Percentiles rank a stretch among this genome's conserved stretches.
phyloP scores from a whole-genome alignment of 2,888 invertebrate species.

The Callinectes sapidus region DNA sequence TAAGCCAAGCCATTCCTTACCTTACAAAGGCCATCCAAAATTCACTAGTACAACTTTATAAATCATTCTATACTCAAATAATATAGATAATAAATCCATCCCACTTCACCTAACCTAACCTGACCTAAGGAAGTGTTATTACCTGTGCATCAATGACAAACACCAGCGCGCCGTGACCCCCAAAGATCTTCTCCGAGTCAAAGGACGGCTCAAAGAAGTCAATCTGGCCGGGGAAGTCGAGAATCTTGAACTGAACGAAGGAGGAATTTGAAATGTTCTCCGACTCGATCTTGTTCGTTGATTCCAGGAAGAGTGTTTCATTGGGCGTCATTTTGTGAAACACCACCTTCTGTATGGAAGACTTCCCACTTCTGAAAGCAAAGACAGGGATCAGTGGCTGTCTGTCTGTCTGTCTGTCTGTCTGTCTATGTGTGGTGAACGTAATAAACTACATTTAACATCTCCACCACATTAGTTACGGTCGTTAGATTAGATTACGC shows the following conservation, averaged over 20 bases:
- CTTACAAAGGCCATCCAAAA: no score
- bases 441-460: no score
- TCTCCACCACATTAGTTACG: no score
- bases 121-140: background rate
- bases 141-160: conserved; percentile 97
- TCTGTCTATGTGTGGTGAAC: no score
- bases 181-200: conserved; percentile 97
- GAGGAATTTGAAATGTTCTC: conserved; percentile 98
- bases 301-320: conserved; percentile 98
- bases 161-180: conserved; percentile 96
- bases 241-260: conserved; percentile 99
- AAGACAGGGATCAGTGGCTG: conserved; percentile 73
- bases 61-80: no score
- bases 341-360: conserved; percentile 99
- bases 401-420: background rate
- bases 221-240: conserved; percentile 99
- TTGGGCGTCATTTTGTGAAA: conserved; percentile 99
- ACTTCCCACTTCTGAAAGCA: conserved; percentile 97
- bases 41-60: no score
- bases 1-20: no score
- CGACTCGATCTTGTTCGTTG: conserved; percentile 98
- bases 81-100: no score
- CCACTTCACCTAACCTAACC: no score
- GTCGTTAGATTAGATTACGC: no score
- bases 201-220: conserved; percentile 97